A percentile compares a stretch with the other conserved stretches of the same genome.
Conservation (phyloP, 2,113 vertebrate genomes). For the Grammomys dolichurus region DNA sequence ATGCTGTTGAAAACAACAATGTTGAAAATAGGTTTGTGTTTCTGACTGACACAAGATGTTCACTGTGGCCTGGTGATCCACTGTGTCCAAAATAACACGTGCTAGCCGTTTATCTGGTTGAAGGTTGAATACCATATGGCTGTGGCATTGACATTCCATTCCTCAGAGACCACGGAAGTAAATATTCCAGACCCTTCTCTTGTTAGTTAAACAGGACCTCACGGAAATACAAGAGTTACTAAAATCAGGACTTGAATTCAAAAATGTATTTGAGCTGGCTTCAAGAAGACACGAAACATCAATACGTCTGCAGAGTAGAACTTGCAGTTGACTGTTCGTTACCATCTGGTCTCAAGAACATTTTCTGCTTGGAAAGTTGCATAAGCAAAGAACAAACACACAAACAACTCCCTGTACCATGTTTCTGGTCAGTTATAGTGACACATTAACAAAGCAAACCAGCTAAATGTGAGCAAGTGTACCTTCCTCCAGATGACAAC, state of each 20-base stretch:
- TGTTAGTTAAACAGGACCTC: slow-evolving; percentile 12
- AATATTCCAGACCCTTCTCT: slow-evolving; percentile 39
- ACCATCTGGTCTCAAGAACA: slow-evolving; percentile 90
- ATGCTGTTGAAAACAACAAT: slow-evolving; percentile 30
- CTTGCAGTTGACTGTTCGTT: slow-evolving; percentile 85
- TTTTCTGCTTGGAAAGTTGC: slow-evolving; percentile 88
- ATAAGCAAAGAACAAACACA: slow-evolving; percentile 86
- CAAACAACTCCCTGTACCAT: slow-evolving; percentile 86
- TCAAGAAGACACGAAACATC: slow-evolving; percentile 86
- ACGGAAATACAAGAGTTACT: slow-evolving; percentile 78
- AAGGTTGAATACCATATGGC: background rate
- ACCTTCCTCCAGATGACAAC: slow-evolving; percentile 85
- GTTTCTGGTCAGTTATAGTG: slow-evolving; percentile 87
- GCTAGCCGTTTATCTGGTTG: background rate
- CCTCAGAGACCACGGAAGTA: background rate
- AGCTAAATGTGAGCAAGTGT: slow-evolving; percentile 83
- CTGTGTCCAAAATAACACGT: background rate
- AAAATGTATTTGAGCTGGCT: slow-evolving; percentile 84
- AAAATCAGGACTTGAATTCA: slow-evolving; percentile 79
- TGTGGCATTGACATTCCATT: background rate
- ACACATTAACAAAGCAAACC: slow-evolving; percentile 85
- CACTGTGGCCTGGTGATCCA: background rate
- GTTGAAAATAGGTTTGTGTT: slow-evolving; percentile 42
- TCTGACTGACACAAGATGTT: background rate
- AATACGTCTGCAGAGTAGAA: slow-evolving; percentile 87